Base-by-base conservation (phyloP, 1,140 invertebrate species). In the Lineus longissimus region DNA sequence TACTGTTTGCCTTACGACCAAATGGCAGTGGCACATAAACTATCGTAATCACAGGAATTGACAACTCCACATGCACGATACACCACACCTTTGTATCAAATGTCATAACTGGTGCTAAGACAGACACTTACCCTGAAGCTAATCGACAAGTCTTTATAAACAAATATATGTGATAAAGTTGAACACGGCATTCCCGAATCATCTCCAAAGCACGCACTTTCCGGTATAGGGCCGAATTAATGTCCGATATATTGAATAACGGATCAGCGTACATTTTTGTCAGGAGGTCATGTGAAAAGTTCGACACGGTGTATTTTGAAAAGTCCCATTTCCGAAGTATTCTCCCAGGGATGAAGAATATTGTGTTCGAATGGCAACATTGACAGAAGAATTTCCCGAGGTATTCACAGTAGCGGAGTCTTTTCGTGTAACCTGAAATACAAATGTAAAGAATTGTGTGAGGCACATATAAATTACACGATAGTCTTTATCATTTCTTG, bases 331-430 rank as follows among this genome's bases (percentile, higher is more conserved):
- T 86, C 63, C 87, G 84, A 15, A 93, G 79, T 45, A 95, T 88
- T 71, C 87, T 85, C 15, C 88, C 90, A 22, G 93, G 93, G 70
- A 94, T 90, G 57, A 88, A 78, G 4, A 88, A 84, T 55, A 87
- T 82, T 70, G 91, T 86, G 76, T 91, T 90, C 11, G 85, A 88
- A 79, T 94, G 92, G 76, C 93, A 95, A 31, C 90, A 91, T 6
- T 91, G 92, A 76, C 93, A 95, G 79, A 94, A 92, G 80, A 91
- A 93, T 72, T 91, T 88, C 17, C 91, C 91, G 54, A 93, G 82
- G 77, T 95, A 95, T 73, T 91, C 86, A 78, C 93, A 95, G 73
- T 91, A 92, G 9, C 79, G 71, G 62, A 76, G 81, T 55, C 87
- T 85, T 25, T 87, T 86, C 11, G 88, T 85, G 73, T 90, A 91